Conservation (phyloP, 2,797 vertebrate genomes). For the Lepus townsendii region DNA sequence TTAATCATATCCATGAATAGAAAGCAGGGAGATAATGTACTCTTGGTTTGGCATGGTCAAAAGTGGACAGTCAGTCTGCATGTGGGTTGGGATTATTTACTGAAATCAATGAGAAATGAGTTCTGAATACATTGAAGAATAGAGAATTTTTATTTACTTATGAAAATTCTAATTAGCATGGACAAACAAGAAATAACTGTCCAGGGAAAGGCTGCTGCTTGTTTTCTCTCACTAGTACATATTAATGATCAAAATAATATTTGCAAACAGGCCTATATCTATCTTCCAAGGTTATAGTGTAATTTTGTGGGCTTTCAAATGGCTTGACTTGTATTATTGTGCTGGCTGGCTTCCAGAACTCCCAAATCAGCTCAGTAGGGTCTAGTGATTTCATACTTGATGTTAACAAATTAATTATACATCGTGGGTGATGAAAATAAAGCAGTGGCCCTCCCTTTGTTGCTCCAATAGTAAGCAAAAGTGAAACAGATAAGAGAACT, state of each 20-base stretch:
- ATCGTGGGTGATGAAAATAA: background rate
- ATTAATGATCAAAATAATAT: constrained; percentile 84
- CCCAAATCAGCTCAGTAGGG: background rate
- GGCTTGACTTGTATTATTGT: constrained; percentile 70
- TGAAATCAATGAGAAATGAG: constrained; percentile 85
- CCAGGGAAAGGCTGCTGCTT: constrained; percentile 86
- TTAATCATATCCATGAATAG: background rate
- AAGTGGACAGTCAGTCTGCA: constrained; percentile 2
- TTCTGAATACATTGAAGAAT: constrained; percentile 76
- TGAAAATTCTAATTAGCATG: constrained; percentile 86
- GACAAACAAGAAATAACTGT: constrained; percentile 84
- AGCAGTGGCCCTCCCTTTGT: background rate
- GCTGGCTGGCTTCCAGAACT: constrained; percentile 52
- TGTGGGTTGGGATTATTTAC: constrained; percentile 81
- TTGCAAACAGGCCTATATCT: constrained; percentile 69
- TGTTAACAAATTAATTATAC: background rate
- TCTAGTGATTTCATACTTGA: constrained; percentile 59
- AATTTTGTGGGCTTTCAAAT: constrained; percentile 78
- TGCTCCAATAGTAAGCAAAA: background rate
- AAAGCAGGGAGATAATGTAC: background rate
- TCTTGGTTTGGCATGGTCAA: constrained; percentile 52
- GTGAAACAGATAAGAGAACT: background rate
- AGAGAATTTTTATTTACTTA: constrained; percentile 76
- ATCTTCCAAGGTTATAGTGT: constrained; percentile 81
- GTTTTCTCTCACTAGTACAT: constrained; percentile 77